phyloP scores from a whole-genome alignment of 2,888 invertebrate species.

The Euphydryas editha region DNA sequence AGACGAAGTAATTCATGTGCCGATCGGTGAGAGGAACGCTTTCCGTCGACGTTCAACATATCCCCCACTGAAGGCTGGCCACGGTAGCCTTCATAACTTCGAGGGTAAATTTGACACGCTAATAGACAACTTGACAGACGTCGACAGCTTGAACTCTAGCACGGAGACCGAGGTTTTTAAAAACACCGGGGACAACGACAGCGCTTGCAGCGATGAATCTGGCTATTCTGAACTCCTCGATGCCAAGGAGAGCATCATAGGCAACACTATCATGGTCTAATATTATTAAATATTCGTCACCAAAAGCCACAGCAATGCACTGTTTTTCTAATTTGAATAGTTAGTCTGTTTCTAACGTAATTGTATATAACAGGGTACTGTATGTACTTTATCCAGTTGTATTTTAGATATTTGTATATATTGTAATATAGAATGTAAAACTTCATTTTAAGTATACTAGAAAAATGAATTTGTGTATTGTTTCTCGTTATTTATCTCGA shows the following conservation, averaged over 20 bases:
- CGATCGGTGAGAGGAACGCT: constrained; percentile 76
- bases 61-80: constrained; percentile 67
- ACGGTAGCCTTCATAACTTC: constrained; percentile 58
- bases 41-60: constrained; percentile 75
- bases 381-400: constrained; percentile 61
- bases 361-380: constrained; percentile 64
- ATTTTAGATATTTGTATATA: constrained; percentile 71
- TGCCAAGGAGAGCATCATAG: constrained; percentile 76
- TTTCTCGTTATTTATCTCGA: constrained; percentile 36
- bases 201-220: constrained; percentile 95
- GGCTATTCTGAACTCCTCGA: constrained; percentile 93
- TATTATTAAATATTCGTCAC: constrained; percentile 2
- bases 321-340: constrained; percentile 30
- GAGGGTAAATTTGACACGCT: constrained; percentile 74
- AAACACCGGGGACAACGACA: constrained; percentile 86
- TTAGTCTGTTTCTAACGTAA: constrained; percentile 36
- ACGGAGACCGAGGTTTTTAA: constrained; percentile 79
- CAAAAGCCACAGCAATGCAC: constrained; percentile 39
- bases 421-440: constrained; percentile 52
- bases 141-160: constrained; percentile 69
- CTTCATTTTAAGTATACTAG: constrained; percentile 45
- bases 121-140: constrained; percentile 71
- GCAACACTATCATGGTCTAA: constrained; percentile 79
- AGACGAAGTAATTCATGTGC: constrained; percentile 75
- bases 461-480: constrained; percentile 48